phyloP scores from a whole-genome alignment of 2,113 vertebrate genomes.

The Carollia perspicillata region DNA sequence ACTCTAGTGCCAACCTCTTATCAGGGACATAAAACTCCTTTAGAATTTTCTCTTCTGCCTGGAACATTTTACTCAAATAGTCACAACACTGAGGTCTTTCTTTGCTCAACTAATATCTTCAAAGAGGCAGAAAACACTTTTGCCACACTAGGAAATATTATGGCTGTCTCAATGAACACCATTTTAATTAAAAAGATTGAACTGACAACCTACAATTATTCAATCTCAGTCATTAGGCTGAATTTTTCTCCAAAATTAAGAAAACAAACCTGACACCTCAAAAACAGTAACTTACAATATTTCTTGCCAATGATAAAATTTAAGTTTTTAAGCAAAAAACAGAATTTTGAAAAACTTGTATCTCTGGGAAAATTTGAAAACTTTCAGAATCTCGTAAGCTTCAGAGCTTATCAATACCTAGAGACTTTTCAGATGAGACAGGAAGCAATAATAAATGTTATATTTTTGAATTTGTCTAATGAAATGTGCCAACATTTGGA shows the following conservation, averaged over 20 bases:
- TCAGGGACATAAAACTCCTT: neutral
- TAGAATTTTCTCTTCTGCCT: neutral
- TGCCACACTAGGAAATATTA: neutral
- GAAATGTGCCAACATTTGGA: neutral
- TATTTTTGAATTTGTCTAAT: neutral
- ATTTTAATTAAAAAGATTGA: neutral
- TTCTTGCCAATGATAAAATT: neutral
- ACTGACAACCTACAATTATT: neutral
- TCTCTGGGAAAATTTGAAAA: neutral
- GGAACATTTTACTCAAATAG: neutral
- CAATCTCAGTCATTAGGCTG: neutral
- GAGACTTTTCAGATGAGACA: neutral
- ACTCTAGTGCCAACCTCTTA: neutral
- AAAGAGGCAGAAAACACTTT: neutral
- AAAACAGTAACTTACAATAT: neutral
- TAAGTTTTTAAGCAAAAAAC: neutral
- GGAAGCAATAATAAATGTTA: neutral
- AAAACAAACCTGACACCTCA: neutral
- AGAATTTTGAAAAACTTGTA: neutral
- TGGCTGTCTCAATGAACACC: neutral
- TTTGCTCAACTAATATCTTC: neutral
- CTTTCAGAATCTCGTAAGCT: neutral
- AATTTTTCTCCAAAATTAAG: neutral
- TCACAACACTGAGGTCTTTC: neutral
- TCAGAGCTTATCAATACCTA: neutral